phyloP scores from a whole-genome alignment of 2,888 invertebrate genomes.

The Cerceris ruficornis region DNA sequence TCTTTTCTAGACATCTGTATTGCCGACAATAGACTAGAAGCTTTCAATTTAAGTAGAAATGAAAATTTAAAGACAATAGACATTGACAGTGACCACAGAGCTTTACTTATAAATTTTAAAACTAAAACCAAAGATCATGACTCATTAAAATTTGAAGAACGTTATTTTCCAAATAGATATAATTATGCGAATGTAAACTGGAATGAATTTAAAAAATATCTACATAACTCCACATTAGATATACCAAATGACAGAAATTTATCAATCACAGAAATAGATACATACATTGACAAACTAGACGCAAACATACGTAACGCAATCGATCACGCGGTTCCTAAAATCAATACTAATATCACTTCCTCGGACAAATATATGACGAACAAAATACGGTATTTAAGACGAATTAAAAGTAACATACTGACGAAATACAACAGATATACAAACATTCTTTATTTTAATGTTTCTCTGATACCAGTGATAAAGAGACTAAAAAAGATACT shows the following conservation, averaged over 20 bases:
- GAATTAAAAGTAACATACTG: not conserved
- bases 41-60: not conserved
- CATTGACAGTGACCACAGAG: slow-evolving; percentile 24
- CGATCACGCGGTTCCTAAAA: not conserved
- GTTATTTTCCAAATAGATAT: not conserved
- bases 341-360: not conserved
- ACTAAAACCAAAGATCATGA: not conserved
- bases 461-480: not conserved
- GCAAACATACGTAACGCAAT: not conserved
- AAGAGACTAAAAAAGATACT: not conserved
- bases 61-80: not conserved
- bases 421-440: not conserved
- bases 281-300: not conserved
- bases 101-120: not conserved
- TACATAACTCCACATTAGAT: not conserved
- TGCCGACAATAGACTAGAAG: slow-evolving; percentile 8
- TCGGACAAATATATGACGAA: slow-evolving; percentile 12
- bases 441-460: not conserved
- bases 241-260: slow-evolving; percentile 18
- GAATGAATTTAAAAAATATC: not conserved
- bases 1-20: slow-evolving; percentile 6
- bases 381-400: not conserved
- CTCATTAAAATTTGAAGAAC: not conserved
- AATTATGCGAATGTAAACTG: slow-evolving; percentile 10
- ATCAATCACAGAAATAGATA: slow-evolving; percentile 7